Base-by-base conservation (phyloP, 2,113 vertebrate species). In the Cynopterus brachyotis region DNA sequence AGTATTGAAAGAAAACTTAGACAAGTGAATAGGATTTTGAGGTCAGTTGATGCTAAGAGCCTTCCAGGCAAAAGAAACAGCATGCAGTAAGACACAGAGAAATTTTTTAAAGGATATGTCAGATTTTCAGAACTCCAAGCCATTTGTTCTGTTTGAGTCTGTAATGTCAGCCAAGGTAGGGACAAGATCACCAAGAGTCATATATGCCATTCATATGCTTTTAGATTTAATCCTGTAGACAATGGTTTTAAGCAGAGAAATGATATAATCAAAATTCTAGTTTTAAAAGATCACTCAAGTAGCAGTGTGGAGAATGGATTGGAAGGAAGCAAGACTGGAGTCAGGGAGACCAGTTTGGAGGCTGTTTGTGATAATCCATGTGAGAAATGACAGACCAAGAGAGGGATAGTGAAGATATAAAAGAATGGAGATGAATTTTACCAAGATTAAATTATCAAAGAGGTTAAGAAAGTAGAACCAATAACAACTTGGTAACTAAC, bases 71-170 rank as follows among this genome's bases (percentile, higher is more conserved):
- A 37, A 67, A 84, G 35, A 8, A 84, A 67, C 40, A 95, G 35
- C 19, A 73, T 55, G 13, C 26, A 91, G 40, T 67, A 96, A 91
- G n/a, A 87, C 17, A 9, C 16, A 24, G 84, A 28, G 8, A 47
- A 86, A 7, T 50, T 50, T 50, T 50, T 50, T 16, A 53, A 35
- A 81, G 9, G 16, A 76, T 40, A 59, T 28, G 26, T 64, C 88
- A 64, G 59, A 85, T 42, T 95, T 19, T 93, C 45, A 78, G 55
- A 96, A 92, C 92, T 72, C 22, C 20, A 92, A 94, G 59, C 13
- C n/a, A 66, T 86, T 85, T 66, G 17, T 69, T 87, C 50, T 81
- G 28, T 53, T 92, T 37, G 12, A 4, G 26, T 91, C 93, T 91
- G 53, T 75, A 50, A 24, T 87, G n/a, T 83, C 50, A 73, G 53